Evolutionary conservation across 1,140 invertebrate species (phyloP).

Genomic region (Listronotus bonariensis): DNA sequence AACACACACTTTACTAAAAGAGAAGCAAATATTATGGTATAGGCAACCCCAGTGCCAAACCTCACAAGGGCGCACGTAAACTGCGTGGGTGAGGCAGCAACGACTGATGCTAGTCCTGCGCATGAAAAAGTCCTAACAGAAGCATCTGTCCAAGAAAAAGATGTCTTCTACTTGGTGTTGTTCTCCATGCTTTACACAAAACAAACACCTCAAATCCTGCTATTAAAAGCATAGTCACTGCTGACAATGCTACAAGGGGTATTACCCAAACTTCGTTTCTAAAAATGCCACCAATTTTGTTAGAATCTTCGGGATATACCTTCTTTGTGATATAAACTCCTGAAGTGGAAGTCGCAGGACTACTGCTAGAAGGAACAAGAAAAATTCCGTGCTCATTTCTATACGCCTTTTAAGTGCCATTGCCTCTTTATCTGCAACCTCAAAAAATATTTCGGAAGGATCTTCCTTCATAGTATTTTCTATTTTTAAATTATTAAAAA

Average conservation of each 20-base stretch:
- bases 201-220: conserved; percentile 86
- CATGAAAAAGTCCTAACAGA: conserved; percentile 81
- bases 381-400: conserved; percentile 79
- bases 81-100: conserved; percentile 77
- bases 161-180: conserved; percentile 82
- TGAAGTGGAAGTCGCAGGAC: conserved; percentile 45
- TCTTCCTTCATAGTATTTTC: no score
- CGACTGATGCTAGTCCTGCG: conserved; percentile 78
- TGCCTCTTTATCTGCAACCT: conserved; percentile 21
- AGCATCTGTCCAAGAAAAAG: conserved; percentile 91
- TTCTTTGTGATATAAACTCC: conserved; percentile 45
- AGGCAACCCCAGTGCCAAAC: conserved; percentile 83
- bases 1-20: conserved; percentile 94
- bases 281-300: conserved; percentile 57
- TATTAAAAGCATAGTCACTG: conserved; percentile 79
- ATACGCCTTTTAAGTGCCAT: conserved; percentile 57
- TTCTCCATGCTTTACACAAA: conserved; percentile 83
- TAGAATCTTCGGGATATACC: conserved; percentile 37
- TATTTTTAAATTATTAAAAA: not conserved
- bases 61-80: conserved; percentile 82
- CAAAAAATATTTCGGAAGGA: conserved; percentile 14
- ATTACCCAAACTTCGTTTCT: conserved; percentile 83
- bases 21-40: conserved; percentile 88
- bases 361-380: conserved; percentile 64
- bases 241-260: conserved; percentile 78